Base-by-base conservation (phyloP, 1,140 invertebrate genomes). In the Aphelinus certus region DNA sequence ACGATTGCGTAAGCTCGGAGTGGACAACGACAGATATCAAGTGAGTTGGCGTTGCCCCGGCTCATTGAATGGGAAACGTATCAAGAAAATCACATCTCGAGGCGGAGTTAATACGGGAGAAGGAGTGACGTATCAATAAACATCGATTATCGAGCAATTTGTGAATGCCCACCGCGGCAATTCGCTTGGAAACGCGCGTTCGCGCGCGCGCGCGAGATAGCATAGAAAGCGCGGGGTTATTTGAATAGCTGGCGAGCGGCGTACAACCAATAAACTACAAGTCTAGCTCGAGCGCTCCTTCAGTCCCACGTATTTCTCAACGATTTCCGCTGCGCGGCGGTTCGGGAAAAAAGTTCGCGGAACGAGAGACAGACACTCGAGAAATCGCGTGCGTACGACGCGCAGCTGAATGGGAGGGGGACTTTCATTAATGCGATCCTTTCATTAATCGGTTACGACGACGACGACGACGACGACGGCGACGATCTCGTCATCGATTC, bases 391-490 rank as follows among this genome's bases (percentile, higher is more conserved):
- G 43, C 53, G n/a, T 47, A 51, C 7, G 4, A n/a, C 3, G 7
- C 4, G 7, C 1, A 26, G 26, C 46, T 9, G 3, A 49, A 46
- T 7, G 49, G 55, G 48, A 71, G 55, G 57, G 53, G n/a, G 51
- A 43, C 53, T 65, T 65, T 72, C 62, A 57, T 72, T 65, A 65
- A 65, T 49, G 62, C 51, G 56, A 66, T 66, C 46, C 26, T 66
- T 66, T 66, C 64, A 66, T 66, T 66, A 66, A 66, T 47, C 3
- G 51, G 26, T 0, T 0, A 26, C 26, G 26, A 26, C 26, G 26
- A 26, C 26, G 26, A 26, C 26, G 26, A 26, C 26, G 26, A 26
- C 26, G 9, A n/a, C 47, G 3, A 10, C 55, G 1, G 6, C 43
- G 45, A 51, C 62, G 9, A 48, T 64, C 65, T 6, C 53, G 61